A percentile compares a stretch with the other conserved stretches of the same genome.
phyloP scores from a whole-genome alignment of 2,797 vertebrate genomes.

The Danionella dracula region DNA sequence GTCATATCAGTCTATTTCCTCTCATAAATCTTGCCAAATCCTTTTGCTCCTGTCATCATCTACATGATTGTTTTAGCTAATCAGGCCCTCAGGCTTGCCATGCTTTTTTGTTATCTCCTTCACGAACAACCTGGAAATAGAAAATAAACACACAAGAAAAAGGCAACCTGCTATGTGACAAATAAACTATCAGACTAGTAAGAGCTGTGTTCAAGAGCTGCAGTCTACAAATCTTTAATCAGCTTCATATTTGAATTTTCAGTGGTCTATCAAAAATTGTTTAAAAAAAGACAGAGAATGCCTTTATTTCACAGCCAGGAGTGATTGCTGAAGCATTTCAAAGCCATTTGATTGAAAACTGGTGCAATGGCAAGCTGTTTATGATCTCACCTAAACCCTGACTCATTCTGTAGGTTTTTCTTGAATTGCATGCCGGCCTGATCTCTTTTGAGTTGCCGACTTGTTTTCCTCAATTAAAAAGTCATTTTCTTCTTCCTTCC shows the following conservation, averaged over 20 bases:
- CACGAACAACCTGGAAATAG: conserved; percentile 10
- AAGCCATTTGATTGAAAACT: conserved; percentile 53
- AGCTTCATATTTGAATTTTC: conserved; percentile 35
- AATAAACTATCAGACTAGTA: conserved; percentile 32
- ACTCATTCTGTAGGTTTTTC: conserved; percentile 41
- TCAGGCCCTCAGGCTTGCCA: conserved; percentile 28
- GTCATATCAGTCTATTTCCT: conserved; percentile 28
- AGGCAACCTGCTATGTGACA: neutral
- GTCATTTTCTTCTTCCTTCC: neutral
- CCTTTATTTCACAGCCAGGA: conserved; percentile 45
- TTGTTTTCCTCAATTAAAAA: conserved; percentile 36
- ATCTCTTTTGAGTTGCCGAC: conserved; percentile 22
- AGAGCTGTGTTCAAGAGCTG: conserved; percentile 25
- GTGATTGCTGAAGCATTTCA: conserved; percentile 47
- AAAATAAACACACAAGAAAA: neutral
- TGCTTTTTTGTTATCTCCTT: neutral
- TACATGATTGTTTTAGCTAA: conserved; percentile 34
- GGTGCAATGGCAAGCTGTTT: conserved; percentile 50
- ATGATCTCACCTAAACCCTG: conserved; percentile 51
- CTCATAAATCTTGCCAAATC: neutral
- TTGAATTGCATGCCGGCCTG: conserved; percentile 7
- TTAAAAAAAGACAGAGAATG: conserved; percentile 47
- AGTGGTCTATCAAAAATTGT: conserved; percentile 42
- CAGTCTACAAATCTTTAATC: conserved; percentile 28
- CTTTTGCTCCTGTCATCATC: conserved; percentile 31